Conservation (phyloP, 2,888 invertebrate species). For the Malacosoma neustria region DNA sequence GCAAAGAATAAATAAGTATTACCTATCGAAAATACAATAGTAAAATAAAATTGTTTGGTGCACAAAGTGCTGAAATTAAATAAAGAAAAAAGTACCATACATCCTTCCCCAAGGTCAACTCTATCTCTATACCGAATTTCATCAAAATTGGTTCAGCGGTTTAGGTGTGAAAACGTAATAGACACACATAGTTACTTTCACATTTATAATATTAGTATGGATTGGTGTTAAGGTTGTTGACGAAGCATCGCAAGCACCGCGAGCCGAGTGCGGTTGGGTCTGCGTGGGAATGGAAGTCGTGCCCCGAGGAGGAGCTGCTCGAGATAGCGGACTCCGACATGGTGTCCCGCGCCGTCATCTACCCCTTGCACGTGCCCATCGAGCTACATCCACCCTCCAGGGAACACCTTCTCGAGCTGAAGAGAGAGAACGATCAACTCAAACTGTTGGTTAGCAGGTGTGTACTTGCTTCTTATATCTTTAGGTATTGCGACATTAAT, state of each 20-base stretch:
- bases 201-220: too few species aligned
- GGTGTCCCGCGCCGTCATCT: conserved; percentile 41
- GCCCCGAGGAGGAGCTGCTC: conserved; percentile 44
- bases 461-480: conserved; percentile 1
- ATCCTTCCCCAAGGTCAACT: too few species aligned
- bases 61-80: too few species aligned
- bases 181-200: too few species aligned
- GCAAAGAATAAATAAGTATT: too few species aligned
- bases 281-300: conserved; percentile 58
- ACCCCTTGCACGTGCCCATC: conserved; percentile 52
- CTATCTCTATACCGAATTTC: too few species aligned
- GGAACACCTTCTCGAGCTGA: conserved; percentile 32
- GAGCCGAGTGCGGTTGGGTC: conserved; percentile 26
- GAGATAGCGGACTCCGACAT: conserved; percentile 45
- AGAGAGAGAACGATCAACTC: conserved; percentile 41
- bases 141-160: too few species aligned
- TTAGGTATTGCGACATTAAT: too few species aligned
- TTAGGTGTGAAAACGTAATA: too few species aligned
- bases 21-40: too few species aligned
- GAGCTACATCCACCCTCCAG: conserved; percentile 34
- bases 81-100: too few species aligned
- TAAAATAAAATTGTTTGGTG: too few species aligned
- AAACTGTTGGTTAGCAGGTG: conserved; percentile 42
- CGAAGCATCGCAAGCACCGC: conserved; percentile 46
- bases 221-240: conserved; percentile 36